Base-by-base conservation (phyloP, 2,888 invertebrate genomes). In the Lucinisca nassula region DNA sequence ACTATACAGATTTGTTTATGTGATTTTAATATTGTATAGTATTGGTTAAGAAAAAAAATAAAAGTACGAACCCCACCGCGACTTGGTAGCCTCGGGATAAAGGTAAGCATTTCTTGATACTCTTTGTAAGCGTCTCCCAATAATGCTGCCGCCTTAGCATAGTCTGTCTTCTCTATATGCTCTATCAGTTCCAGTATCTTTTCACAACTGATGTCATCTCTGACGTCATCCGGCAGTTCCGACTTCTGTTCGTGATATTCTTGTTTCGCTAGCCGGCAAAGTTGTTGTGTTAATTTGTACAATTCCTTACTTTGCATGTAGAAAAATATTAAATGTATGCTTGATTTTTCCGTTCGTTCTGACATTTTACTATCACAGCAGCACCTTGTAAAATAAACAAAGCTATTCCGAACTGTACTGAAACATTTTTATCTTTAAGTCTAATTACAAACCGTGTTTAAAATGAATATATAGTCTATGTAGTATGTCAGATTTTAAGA, bases 231-330 rank as follows among this genome's bases (percentile, higher is more conserved):
- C 0, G 90, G 90, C 12, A 90, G 49, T 24, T 78, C 51, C 21
- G 73, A 74, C 35, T 32, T 75, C 24, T 51, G 78, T 14, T 83
- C 87, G 21, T 81, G 38, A 40, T 67, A 87, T 45, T 90, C 90
- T 12, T 82, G n/a, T n/a, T 85, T 90, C 6, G 90, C 90, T 17
- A 90, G 76, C 35, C 90, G 74, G 32, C 90, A 90, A 32, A 90
- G 75, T 67, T 82, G 87, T 1, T 83, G 83, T 17, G 87, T 90
- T 8, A 90, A 37, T 45, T 85, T 85, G 40, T 40, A 83, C 85
- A 87, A 82, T 61, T 87, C 87, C 32, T 84, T 90, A 40, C 87
- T 87, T 76, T 90, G 90, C 87, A 90, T 90, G 55, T 85, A 90
- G 67, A 87, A 90, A 14, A 90, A 58, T 72, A 87, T 78, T 27